A percentile compares a stretch with the other conserved stretches of the same genome.
phyloP scores from a whole-genome alignment of 2,797 vertebrate species.

The Hylomyscus alleni region DNA sequence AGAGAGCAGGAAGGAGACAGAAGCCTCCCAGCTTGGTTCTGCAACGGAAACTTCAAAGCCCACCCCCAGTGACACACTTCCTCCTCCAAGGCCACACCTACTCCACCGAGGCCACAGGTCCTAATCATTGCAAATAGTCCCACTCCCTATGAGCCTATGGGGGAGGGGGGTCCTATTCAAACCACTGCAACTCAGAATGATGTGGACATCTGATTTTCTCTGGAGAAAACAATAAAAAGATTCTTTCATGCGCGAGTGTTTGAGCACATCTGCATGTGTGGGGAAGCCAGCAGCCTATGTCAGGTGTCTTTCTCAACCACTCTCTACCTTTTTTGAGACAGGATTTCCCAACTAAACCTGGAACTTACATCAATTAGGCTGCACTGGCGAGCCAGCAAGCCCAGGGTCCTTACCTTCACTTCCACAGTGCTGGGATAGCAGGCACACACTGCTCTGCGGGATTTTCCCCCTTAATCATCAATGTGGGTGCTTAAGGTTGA shows the following conservation, averaged over 20 bases:
- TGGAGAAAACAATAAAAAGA: constrained; percentile 1
- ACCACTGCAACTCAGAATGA: background rate
- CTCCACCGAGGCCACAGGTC: background rate
- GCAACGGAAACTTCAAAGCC: background rate
- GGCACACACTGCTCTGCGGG: background rate
- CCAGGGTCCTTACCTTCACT: background rate
- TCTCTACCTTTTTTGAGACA: background rate
- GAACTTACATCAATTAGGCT: background rate
- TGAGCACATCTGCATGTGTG: background rate
- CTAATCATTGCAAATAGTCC: background rate
- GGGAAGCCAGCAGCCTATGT: background rate
- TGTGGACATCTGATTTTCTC: background rate
- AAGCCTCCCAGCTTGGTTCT: background rate
- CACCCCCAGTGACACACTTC: background rate
- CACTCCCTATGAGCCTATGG: background rate
- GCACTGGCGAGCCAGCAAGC: background rate
- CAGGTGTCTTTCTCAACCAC: background rate
- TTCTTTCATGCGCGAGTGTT: fast-evolving
- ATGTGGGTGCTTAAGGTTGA: background rate
- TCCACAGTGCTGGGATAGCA: background rate
- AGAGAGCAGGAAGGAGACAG: background rate
- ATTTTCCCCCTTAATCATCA: background rate
- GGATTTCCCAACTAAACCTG: background rate
- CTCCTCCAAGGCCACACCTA: background rate
- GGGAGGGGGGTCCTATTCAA: background rate